Evolutionary conservation across 2,797 vertebrate genomes (phyloP), one percentile per base, ranked within the genome.

Genomic region (Danio aesculapii): DNA sequence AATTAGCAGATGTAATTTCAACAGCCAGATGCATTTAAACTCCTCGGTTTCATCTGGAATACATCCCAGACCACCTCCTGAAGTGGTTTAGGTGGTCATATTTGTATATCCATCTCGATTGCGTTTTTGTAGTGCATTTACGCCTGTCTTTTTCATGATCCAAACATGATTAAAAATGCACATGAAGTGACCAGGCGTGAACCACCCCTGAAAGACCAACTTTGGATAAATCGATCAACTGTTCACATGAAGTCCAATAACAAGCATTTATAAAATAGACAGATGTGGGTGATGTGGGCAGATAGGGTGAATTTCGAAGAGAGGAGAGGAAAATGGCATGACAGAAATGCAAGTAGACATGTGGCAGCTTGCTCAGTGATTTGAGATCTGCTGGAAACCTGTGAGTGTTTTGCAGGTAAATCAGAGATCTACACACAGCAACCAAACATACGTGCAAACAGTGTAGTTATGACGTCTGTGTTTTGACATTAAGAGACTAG

Each of bases 291-390:
- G 14, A 63, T 72, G 41, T 63, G 39, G 12, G 50, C 4, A 11
- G 30, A 30, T 30, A 30, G 3, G 30, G 30, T 30, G 50, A 53
- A 53, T 53, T 10, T 72, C 63, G 16, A 69, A 71, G 39, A 61
- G 17, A 17, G 9, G 10, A 59, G 74, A 53, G 21, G n/a, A 66
- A 43, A 30, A 14, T n/a, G 73, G 83, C 86, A 91, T 86, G 88
- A 90, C 79, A 89, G 86, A 84, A 90, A 89, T 88, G 89, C 83
- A 82, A 85, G 84, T 86, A 88, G 87, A 87, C 59, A 73, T 70
- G 82, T 79, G 81, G 86, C 82, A 85, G 89, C 90, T 77, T 86
- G 86, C 83, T 75, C 52, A 71, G 53, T 68, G 75, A 72, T 57
- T 53, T 11, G 44, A 79, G 55, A 57, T 81, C 59, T 72, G 62